A percentile compares a stretch with the other conserved stretches of the same genome.
phyloP scores from a whole-genome alignment of 2,113 vertebrate species.

The Thunnus thynnus region DNA sequence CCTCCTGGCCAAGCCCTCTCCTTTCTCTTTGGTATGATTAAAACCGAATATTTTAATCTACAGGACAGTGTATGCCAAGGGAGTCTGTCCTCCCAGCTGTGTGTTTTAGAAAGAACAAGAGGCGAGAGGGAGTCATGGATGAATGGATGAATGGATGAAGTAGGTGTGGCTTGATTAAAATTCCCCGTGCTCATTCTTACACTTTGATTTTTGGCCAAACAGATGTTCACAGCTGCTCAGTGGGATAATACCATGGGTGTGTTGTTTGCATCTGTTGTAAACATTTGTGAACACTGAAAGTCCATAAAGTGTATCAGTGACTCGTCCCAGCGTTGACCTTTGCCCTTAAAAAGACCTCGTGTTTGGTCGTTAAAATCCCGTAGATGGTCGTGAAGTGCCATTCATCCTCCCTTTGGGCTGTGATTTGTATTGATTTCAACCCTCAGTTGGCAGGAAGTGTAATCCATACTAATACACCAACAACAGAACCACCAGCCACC shows the following conservation, averaged over 20 bases:
- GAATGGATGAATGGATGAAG: slow-evolving; percentile 1
- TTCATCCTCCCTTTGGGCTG: slow-evolving; percentile 30
- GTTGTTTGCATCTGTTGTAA: slow-evolving; percentile 16
- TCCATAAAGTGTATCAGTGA: slow-evolving; percentile 9
- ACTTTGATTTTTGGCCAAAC: slow-evolving; percentile 30
- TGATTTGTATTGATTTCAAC: slow-evolving; percentile 63
- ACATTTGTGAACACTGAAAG: slow-evolving; percentile 19
- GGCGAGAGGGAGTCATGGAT: background rate
- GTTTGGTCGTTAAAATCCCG: slow-evolving; percentile 38
- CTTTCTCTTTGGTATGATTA: slow-evolving; percentile 35
- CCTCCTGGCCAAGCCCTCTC: background rate
- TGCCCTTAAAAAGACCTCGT: slow-evolving; percentile 24
- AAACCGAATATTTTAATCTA: slow-evolving; percentile 32
- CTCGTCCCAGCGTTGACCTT: slow-evolving; percentile 30
- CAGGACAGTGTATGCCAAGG: background rate
- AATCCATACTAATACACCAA: slow-evolving; percentile 57
- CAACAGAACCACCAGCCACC: slow-evolving; percentile 43
- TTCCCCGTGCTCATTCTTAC: slow-evolving; percentile 25
- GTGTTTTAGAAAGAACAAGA: slow-evolving; percentile 1
- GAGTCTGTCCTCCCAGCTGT: slow-evolving; percentile 6
- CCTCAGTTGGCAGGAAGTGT: slow-evolving; percentile 61
- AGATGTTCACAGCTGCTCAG: slow-evolving; percentile 38
- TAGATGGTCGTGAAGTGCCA: slow-evolving; percentile 25
- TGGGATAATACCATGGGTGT: background rate
- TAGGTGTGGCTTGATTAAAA: slow-evolving; percentile 28